A percentile compares a stretch with the other conserved stretches of the same genome.
Conservation (phyloP, 2,113 vertebrate species). For the Fregata magnificens region DNA sequence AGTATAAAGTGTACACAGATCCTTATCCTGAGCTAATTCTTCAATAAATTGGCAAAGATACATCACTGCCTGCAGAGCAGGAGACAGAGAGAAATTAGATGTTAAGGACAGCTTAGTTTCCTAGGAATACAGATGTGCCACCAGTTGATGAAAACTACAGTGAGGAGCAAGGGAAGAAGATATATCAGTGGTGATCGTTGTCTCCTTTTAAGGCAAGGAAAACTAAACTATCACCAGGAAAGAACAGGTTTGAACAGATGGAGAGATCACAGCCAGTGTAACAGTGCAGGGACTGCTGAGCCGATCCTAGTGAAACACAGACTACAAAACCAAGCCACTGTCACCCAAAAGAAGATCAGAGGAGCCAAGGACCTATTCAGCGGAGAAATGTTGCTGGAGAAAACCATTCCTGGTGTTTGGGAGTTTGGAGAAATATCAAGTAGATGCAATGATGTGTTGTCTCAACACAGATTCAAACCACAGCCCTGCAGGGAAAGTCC, state of each 20-base stretch:
- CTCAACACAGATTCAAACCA: neutral
- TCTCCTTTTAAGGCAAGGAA: slow-evolving; percentile 43
- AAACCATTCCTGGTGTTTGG: neutral
- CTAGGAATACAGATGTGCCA: slow-evolving; percentile 50
- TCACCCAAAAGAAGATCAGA: neutral
- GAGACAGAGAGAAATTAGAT: slow-evolving; percentile 55
- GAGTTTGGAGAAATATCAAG: neutral
- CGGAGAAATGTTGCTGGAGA: neutral
- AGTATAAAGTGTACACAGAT: slow-evolving; percentile 33
- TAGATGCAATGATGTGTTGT: neutral
- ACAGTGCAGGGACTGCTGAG: fast-evolving
- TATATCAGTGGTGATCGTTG: neutral
- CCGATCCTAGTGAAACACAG: fast-evolving
- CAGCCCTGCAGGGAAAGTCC: neutral
- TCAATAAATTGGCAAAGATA: slow-evolving; percentile 41
- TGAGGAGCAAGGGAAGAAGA: neutral
- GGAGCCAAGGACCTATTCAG: neutral
- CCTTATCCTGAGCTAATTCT: slow-evolving; percentile 48
- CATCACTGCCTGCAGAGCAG: slow-evolving; percentile 20
- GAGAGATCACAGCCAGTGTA: neutral
- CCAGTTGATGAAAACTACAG: neutral
- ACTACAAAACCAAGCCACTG: neutral
- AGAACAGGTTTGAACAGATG: neutral
- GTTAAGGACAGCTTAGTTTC: neutral
- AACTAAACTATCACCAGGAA: neutral